Evolutionary conservation across 2,113 vertebrate genomes (phyloP).

Genomic region (Paedocypris sp.): DNA sequence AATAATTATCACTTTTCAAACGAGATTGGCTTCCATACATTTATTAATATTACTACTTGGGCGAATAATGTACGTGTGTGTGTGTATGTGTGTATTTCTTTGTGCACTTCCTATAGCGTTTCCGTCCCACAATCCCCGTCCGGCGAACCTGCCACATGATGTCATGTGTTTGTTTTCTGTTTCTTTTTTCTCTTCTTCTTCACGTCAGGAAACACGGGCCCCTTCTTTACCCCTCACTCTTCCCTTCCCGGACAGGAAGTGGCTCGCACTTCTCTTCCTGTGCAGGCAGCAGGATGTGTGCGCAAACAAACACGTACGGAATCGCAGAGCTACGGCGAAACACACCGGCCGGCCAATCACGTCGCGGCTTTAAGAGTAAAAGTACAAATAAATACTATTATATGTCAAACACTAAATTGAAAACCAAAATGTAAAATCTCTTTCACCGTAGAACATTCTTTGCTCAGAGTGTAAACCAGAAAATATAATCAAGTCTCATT

Average conservation of each 20-base stretch:
- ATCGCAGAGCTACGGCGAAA: slow-evolving; percentile 14
- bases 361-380: no score
- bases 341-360: no score
- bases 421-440: no score
- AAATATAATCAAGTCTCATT: no score
- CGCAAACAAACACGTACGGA: neutral
- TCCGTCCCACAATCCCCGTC: slow-evolving; percentile 20
- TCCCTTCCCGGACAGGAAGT: slow-evolving; percentile 57
- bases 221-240: slow-evolving; percentile 47
- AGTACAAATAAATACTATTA: no score
- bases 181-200: slow-evolving; percentile 28
- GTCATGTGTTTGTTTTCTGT: slow-evolving; percentile 34
- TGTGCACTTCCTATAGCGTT: slow-evolving; percentile 24
- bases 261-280: slow-evolving; percentile 53
- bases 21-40: no score
- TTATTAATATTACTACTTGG: no score
- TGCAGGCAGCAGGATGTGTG: slow-evolving; percentile 27
- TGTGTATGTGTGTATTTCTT: slow-evolving; percentile 4
- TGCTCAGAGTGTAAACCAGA: no score
- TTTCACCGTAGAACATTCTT: no score
- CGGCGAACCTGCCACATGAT: slow-evolving; percentile 34
- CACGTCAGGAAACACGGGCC: slow-evolving; percentile 35
- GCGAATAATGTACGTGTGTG: no score
- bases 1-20: no score
- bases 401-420: no score